Percentiles rank a stretch among this genome's conserved stretches.
phyloP scores from a whole-genome alignment of 2,113 vertebrate genomes.

The Dasyornis broadbenti region DNA sequence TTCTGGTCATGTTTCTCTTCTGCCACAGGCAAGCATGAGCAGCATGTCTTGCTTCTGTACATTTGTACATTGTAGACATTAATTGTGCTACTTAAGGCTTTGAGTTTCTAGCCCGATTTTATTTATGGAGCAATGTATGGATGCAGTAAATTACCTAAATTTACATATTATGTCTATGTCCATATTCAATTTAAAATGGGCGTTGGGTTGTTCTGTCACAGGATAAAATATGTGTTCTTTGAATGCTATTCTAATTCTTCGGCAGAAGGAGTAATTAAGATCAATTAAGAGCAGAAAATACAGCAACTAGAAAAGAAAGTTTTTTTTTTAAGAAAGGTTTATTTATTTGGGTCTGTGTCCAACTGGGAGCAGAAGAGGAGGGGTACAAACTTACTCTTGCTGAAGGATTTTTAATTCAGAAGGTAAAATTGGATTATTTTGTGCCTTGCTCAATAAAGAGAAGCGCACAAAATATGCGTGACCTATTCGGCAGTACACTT shows the following conservation, averaged over 20 bases:
- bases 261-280: background rate
- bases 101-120: background rate
- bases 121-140: background rate
- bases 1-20: background rate
- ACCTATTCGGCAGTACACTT: background rate
- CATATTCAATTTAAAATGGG: background rate
- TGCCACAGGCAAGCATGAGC: background rate
- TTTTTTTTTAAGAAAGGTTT: background rate
- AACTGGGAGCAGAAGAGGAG: background rate
- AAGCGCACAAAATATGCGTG: background rate
- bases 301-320: background rate
- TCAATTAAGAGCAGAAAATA: background rate
- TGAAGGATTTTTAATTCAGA: background rate
- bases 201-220: background rate
- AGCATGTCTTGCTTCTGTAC: background rate
- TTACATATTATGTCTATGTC: background rate
- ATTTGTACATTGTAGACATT: background rate
- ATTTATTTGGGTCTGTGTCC: background rate
- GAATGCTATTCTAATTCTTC: background rate
- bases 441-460: background rate
- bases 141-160: background rate
- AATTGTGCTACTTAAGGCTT: background rate
- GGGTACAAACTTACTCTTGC: background rate
- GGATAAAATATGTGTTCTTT: background rate
- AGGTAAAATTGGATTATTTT: background rate